Evolutionary conservation across 2,888 invertebrate genomes (phyloP), one percentile per base, ranked within the genome.

Genomic region (Drosophila quinaria): DNA sequence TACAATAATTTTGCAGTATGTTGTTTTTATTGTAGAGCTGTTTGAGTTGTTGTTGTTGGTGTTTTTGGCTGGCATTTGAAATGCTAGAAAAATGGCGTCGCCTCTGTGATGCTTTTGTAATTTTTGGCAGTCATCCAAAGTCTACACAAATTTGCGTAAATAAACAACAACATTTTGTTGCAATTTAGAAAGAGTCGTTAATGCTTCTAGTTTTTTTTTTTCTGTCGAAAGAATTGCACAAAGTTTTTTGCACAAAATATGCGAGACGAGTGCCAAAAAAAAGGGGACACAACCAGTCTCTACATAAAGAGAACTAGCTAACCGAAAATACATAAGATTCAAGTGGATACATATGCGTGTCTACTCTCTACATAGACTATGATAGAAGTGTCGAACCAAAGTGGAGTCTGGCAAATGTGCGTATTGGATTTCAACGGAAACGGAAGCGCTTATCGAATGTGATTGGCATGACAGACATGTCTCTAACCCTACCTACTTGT

Each of bases 121-220:
- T 84, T 71, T 49, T 62, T 84, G 89, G 84, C 89, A 59, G 17
- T 8, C 13, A n/a, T 66, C 84, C 84, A 84, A 89, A 89, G 89
- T 89, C 89, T 84, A 84, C 85, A 87, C 60, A 73, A 81, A 87
- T 89, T 87, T 81, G 89, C 89, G 89, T 84, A 84, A 84, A 87
- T 84, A 87, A 84, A 87, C 87, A 89, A 81, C 84, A 71, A 70
- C 72, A 78, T 81, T 89, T 89, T 81, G 87, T 81, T 85, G 87
- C 84, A 87, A 75, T 84, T 87, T 80, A 70, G 68, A 75, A 78
- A 73, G 78, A 78, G 66, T 76, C 76, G 76, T 76, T 76, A 76
- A 80, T 71, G 80, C 80, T 60, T 65, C 60, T 79, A 55, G 70
- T 42, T 58, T 44, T 39, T 74, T 52, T 39, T 47, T 39, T 47